These are phyloP conservation scores for Nasonia longicornis DNA, from an alignment of 1,140 invertebrate species.

Conservation along the genomic window DNA sequence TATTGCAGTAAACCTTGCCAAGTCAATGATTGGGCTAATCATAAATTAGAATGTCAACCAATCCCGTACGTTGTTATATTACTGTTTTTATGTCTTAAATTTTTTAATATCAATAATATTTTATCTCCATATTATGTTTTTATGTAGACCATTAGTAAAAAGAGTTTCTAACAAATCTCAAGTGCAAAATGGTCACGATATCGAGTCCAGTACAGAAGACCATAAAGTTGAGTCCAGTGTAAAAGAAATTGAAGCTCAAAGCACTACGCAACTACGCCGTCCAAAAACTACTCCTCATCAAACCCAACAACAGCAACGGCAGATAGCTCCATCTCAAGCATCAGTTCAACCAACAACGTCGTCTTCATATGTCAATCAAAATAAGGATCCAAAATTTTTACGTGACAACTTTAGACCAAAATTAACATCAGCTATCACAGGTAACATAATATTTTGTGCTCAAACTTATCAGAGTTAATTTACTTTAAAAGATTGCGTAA, in stretches of 20 bases:
- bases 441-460: too few species aligned
- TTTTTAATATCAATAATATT: conserved; percentile 13
- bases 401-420: too few species aligned
- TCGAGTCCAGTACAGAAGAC: not conserved
- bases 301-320: not conserved
- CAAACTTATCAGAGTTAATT: too few species aligned
- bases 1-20: conserved; percentile 61
- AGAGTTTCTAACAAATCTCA: not conserved
- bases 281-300: not conserved
- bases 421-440: too few species aligned
- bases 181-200: not conserved
- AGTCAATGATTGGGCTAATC: conserved; percentile 57
- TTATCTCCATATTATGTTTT: not conserved
- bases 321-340: too few species aligned
- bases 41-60: conserved; percentile 55
- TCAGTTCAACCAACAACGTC: too few species aligned
- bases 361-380: too few species aligned
- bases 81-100: conserved; percentile 2
- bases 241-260: not conserved
- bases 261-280: not conserved
- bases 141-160: conserved; percentile 17
- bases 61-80: conserved; percentile 54
- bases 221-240: not conserved
- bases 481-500: too few species aligned
- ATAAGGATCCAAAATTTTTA: too few species aligned